Conservation (phyloP, 2,113 vertebrate genomes). For the Leptodactylus fuscus region DNA sequence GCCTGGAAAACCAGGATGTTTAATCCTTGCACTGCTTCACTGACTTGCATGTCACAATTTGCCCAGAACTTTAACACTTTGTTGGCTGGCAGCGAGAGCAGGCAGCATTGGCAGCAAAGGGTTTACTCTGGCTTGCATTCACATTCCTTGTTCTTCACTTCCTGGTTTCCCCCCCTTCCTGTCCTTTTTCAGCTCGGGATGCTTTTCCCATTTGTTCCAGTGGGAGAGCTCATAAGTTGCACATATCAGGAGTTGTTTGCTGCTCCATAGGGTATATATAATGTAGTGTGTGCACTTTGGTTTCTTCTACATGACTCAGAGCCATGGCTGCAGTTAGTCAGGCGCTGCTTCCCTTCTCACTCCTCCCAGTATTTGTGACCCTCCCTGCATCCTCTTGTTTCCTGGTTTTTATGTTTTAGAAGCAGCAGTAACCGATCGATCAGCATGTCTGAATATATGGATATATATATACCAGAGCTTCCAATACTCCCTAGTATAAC, state of each 20-base stretch:
- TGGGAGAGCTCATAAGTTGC: conserved; percentile 61
- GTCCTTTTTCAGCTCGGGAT: conserved; percentile 53
- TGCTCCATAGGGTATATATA: background rate
- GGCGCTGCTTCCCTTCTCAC: conserved; percentile 59
- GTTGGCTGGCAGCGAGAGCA: background rate
- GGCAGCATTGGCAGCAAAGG: conserved; percentile 18
- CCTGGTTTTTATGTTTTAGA: conserved; percentile 30
- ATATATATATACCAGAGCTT: background rate
- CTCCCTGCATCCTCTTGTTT: conserved; percentile 64
- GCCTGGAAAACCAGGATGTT: conserved; percentile 59
- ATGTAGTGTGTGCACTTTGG: conserved; percentile 30
- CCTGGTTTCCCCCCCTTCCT: conserved; percentile 62
- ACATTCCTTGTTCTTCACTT: conserved; percentile 59
- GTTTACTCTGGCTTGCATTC: conserved; percentile 61
- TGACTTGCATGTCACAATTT: conserved; percentile 42
- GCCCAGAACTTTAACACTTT: conserved; percentile 27
- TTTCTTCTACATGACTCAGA: conserved; percentile 58
- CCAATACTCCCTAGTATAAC: background rate
- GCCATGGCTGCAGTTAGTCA: conserved; percentile 54
- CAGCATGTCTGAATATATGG: background rate
- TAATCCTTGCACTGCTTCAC: conserved; percentile 52
- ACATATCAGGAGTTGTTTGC: conserved; percentile 37
- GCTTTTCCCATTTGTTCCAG: conserved; percentile 68
- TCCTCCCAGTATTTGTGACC: conserved; percentile 65
- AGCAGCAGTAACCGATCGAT: conserved; percentile 46